Conservation (phyloP, 2,113 vertebrate species). For the Ardeotis arabs region DNA sequence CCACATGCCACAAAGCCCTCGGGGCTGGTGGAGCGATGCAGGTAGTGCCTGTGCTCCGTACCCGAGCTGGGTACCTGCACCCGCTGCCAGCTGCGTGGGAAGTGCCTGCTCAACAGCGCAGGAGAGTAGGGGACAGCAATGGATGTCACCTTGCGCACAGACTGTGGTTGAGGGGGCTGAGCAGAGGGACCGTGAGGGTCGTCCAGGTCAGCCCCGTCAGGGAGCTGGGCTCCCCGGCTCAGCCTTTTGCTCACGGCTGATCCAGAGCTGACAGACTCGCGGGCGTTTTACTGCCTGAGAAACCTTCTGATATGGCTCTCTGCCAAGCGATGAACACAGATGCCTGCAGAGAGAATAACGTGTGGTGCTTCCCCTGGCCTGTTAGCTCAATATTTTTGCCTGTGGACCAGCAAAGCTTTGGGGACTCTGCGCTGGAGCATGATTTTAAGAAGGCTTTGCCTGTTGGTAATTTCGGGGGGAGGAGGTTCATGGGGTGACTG, state of each 20-base stretch:
- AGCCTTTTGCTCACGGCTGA: background rate
- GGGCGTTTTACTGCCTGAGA: background rate
- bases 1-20: fast-evolving
- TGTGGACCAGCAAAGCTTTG: background rate
- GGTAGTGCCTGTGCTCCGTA: background rate
- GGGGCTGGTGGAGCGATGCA: background rate
- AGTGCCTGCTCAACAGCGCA: background rate
- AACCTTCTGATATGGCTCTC: background rate
- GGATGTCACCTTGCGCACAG: background rate
- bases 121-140: background rate
- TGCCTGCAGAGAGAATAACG: background rate
- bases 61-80: fast-evolving
- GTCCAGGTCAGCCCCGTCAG: background rate
- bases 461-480: fast-evolving
- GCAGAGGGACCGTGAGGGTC: background rate
- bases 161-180: background rate
- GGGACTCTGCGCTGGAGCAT: background rate
- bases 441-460: background rate
- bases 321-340: fast-evolving
- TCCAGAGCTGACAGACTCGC: background rate
- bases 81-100: background rate
- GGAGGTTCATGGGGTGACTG: background rate
- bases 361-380: background rate
- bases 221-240: background rate
- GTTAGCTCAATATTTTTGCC: background rate